Evolutionary conservation across 2,113 vertebrate genomes (phyloP), one percentile per base, ranked within the genome.

Genomic region (Bagarius yarrelli): DNA sequence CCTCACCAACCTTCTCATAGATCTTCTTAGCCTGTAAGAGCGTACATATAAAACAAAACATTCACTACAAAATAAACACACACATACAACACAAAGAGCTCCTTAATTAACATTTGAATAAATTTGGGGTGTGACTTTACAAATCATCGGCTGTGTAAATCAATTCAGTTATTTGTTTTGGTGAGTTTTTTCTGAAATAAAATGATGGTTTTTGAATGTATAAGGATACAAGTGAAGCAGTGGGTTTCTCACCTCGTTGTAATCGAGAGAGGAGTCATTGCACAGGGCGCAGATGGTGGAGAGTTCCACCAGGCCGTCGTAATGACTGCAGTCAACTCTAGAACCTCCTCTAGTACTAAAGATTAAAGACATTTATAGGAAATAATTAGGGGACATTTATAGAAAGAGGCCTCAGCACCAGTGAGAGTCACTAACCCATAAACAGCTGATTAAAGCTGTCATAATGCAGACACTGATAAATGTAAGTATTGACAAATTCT

Each of bases 181-280:
- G 2, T 12, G 27, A 3, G 15, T 34, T 61, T 8, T 25, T 40
- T 6, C n/a, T 63, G n/a, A 2, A 76, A 25, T 69, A 8, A 50
- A 13, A 23, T 18, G 13, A 52, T 76, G 53, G 13, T 27, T 11
- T 74, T n/a, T n/a, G 2, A 3, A 66, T 53, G 16, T 18, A 27
- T 25, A 27, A 19, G 1, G 56, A 25, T 21, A 23, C 25, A 40
- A 44, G 52, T 57, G 9, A 78, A 34, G 69, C 8, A 13, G 6
- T 6, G 18, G 27, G 14, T 27, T 23, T 23, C 71, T 84, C 89
- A 96, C 96, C 93, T 97, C 96, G 0, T 98, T 98, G 91, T 92
- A 98, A 86, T 98, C 96, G 85, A 98, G 91, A 87, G 96, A 95
- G 75, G 96, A 98, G 90, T 98, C 96, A 78, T 98, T 98, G 92